Conservation (phyloP, 2,797 vertebrate species). For the Pangasius krempfi region DNA sequence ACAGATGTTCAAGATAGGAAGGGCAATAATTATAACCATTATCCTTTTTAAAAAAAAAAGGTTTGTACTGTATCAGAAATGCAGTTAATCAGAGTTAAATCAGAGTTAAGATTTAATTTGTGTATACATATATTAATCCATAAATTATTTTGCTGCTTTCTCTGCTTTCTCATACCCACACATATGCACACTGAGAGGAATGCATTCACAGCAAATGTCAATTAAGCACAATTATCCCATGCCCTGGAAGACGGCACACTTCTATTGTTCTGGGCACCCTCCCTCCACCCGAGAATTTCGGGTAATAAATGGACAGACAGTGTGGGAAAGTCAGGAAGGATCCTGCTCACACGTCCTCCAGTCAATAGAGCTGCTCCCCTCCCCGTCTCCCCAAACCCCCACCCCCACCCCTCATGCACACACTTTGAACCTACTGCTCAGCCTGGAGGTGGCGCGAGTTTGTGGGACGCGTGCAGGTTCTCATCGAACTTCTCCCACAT, state of each 20-base stretch:
- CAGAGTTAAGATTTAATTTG: not conserved
- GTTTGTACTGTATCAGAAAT: not conserved
- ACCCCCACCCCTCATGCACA: constrained; percentile 32
- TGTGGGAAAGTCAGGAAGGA: constrained; percentile 83
- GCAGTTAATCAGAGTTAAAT: too few species aligned
- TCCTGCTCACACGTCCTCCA: constrained; percentile 75
- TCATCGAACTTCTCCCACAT: constrained; percentile 50
- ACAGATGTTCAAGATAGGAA: constrained; percentile 11
- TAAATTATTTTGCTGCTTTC: not conserved
- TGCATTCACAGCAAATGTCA: constrained; percentile 62
- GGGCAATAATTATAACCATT: constrained; percentile 1
- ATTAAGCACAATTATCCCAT: constrained; percentile 67
- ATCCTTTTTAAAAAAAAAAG: not conserved
- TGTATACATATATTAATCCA: not conserved
- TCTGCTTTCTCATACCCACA: constrained; percentile 27
- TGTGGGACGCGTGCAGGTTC: constrained; percentile 60
- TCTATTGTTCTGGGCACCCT: constrained; percentile 73
- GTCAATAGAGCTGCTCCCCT: constrained; percentile 63
- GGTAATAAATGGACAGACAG: constrained; percentile 77
- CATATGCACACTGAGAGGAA: constrained; percentile 32
- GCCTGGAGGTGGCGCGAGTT: constrained; percentile 32
- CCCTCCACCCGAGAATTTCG: constrained; percentile 66
- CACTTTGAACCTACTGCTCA: constrained; percentile 63
- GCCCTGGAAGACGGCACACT: constrained; percentile 79
- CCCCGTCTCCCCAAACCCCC: not conserved